Conservation (phyloP, 2,797 vertebrate genomes). For the Manis crassicaudata region DNA sequence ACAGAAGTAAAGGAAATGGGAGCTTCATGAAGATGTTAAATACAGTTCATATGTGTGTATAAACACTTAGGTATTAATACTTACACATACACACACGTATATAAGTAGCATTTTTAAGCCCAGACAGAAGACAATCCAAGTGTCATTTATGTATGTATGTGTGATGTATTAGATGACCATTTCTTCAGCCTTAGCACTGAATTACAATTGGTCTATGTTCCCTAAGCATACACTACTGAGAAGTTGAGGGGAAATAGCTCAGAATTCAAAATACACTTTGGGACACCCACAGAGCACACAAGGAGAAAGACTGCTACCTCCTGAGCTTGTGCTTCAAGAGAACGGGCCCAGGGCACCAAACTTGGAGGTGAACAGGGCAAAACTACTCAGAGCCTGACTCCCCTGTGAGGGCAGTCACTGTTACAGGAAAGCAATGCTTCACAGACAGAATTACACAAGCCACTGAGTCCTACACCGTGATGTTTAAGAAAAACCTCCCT, state of each 20-base stretch:
- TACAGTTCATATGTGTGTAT: background rate
- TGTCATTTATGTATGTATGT: background rate
- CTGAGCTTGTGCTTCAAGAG: background rate
- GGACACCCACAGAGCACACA: background rate
- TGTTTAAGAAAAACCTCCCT: background rate
- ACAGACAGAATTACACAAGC: background rate
- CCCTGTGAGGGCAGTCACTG: too few species aligned
- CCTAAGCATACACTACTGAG: background rate
- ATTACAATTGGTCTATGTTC: background rate
- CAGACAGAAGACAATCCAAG: background rate
- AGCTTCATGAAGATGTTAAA: background rate
- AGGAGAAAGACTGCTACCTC: background rate
- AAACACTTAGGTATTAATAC: background rate
- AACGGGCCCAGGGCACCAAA: background rate
- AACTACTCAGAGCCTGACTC: background rate
- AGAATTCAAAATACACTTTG: constrained; percentile 14
- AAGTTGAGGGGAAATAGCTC: background rate
- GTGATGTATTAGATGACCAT: background rate
- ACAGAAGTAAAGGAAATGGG: background rate
- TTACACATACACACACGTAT: background rate
- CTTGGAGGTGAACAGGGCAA: background rate
- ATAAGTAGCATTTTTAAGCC: constrained; percentile 7
- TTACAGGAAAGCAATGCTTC: background rate
- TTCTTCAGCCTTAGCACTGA: background rate
- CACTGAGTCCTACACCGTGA: background rate